Percentiles rank a stretch among this genome's conserved stretches.
Conservation (phyloP, 2,888 invertebrate species). For the Polydrusus cervinus region DNA sequence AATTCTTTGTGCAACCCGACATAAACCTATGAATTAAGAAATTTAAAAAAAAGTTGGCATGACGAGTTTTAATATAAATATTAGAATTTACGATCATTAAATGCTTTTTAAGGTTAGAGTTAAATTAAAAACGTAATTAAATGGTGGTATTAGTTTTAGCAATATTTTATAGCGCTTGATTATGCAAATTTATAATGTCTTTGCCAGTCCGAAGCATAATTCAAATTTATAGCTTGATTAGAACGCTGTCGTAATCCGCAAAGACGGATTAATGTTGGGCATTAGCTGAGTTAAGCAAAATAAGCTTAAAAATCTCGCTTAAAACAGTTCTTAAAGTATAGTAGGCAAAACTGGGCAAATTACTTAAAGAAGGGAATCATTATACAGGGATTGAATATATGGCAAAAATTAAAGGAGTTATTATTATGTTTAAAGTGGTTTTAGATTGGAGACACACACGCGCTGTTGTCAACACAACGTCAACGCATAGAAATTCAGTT, state of each 20-base stretch:
- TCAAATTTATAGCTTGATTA: slow-evolving; percentile 44
- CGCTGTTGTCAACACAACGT: too few species aligned
- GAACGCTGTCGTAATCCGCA: slow-evolving; percentile 22
- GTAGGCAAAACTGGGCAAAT: too few species aligned
- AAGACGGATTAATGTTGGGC: slow-evolving; percentile 25
- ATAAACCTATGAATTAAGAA: too few species aligned
- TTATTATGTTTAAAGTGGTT: too few species aligned
- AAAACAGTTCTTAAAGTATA: neutral
- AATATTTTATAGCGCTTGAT: slow-evolving; percentile 11
- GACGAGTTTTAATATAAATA: too few species aligned
- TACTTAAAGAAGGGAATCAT: too few species aligned
- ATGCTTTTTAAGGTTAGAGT: neutral
- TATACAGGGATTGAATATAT: too few species aligned
- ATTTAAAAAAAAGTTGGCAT: too few species aligned
- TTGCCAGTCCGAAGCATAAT: slow-evolving; percentile 25
- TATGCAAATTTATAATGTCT: slow-evolving; percentile 32
- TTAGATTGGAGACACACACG: too few species aligned
- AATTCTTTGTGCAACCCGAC: too few species aligned
- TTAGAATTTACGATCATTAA: neutral
- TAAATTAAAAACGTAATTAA: slow-evolving; percentile 6
- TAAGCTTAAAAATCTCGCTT: neutral
- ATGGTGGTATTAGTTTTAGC: neutral
- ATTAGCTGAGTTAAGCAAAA: slow-evolving; percentile 5
- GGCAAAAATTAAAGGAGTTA: too few species aligned
- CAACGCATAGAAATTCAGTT: too few species aligned